phyloP scores from a whole-genome alignment of 2,888 invertebrate species.

The Eustalomyia histrio region DNA sequence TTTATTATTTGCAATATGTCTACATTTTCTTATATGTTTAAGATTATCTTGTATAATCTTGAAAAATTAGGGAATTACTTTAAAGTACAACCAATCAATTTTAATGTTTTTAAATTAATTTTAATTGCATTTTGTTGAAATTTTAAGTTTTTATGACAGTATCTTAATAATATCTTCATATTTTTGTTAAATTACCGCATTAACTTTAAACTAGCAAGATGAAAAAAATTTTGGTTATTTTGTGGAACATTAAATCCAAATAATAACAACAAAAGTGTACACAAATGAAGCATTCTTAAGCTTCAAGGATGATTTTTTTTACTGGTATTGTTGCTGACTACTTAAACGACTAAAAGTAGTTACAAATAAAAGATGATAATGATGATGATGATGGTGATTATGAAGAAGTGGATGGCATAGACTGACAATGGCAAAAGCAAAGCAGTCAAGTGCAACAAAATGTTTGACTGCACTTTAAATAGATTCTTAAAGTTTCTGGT shows the following conservation, averaged over 20 bases:
- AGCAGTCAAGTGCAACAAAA: constrained; percentile 47
- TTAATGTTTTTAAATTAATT: not conserved
- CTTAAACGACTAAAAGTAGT: constrained; percentile 20
- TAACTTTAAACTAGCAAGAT: not conserved
- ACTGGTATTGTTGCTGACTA: no score
- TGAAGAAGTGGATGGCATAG: not conserved
- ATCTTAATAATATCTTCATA: not conserved
- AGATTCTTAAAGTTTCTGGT: constrained; percentile 9
- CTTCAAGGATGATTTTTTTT: constrained; percentile 42
- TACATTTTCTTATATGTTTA: no score
- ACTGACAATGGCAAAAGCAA: constrained; percentile 8
- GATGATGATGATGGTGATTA: not conserved
- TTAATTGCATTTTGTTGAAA: not conserved
- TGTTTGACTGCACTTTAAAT: constrained; percentile 24
- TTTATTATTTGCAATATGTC: no score
- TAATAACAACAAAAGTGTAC: constrained; percentile 9
- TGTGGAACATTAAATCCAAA: constrained; percentile 13
- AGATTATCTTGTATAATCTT: no score
- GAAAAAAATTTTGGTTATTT: not conserved
- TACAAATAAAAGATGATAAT: constrained; percentile 1
- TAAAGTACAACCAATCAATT: not conserved
- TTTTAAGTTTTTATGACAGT: not conserved
- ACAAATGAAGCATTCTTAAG: constrained; percentile 24
- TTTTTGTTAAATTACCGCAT: constrained; percentile 31
- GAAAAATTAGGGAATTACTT: no score